Evolutionary conservation across 2,888 invertebrate species (phyloP).

Genomic region (Portevinia maculata): DNA sequence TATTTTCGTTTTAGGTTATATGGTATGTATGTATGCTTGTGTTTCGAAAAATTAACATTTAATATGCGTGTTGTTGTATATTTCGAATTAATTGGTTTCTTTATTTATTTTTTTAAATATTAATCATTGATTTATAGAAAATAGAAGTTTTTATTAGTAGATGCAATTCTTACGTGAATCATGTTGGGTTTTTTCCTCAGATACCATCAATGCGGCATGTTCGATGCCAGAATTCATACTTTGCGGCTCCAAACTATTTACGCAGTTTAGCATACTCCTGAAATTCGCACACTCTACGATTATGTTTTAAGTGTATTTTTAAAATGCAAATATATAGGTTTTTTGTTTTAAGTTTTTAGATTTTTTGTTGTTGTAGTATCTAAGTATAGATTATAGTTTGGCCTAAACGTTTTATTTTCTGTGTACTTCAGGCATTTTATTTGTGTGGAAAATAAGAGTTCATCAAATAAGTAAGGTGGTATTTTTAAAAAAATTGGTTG

Average conservation of each 20-base stretch:
- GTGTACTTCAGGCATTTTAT: no score
- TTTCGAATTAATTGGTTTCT: conserved; percentile 29
- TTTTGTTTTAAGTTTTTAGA: no score
- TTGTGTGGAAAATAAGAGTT: neutral
- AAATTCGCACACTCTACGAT: conserved; percentile 85
- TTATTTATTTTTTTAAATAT: conserved; percentile 62
- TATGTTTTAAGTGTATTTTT: conserved; percentile 84
- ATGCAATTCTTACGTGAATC: conserved; percentile 89
- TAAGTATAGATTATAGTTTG: no score
- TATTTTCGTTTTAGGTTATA: conserved; percentile 67
- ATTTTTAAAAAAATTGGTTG: conserved; percentile 47
- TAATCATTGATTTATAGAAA: conserved; percentile 69
- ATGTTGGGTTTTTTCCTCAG: conserved; percentile 90
- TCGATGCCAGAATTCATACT: conserved; percentile 89
- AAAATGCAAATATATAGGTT: conserved; percentile 75
- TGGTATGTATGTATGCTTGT: conserved; percentile 68
- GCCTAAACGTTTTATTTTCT: neutral
- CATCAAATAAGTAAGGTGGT: conserved; percentile 48
- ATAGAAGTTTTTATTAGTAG: conserved; percentile 60
- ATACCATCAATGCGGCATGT: conserved; percentile 90
- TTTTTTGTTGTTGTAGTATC: no score
- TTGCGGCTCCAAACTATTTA: conserved; percentile 95
- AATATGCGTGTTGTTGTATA: conserved; percentile 70
- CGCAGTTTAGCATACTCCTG: conserved; percentile 98
- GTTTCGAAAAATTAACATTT: conserved; percentile 61